phyloP scores from a whole-genome alignment of 1,140 invertebrate genomes.

The Harlomillsia oculata region DNA sequence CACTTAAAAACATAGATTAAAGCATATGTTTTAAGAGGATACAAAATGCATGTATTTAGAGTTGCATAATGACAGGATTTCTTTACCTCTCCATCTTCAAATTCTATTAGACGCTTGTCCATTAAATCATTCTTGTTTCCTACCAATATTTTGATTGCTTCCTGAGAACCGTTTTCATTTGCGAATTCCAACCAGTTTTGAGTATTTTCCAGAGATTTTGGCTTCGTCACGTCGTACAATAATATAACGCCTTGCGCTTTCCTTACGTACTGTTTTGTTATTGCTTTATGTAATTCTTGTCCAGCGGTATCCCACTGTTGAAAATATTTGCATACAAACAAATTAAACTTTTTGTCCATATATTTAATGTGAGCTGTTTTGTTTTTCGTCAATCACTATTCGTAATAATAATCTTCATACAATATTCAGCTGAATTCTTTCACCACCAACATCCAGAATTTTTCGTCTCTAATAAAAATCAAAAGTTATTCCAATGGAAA shows the following conservation, averaged over 20 bases:
- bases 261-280: conserved; percentile 88
- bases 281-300: conserved; percentile 83
- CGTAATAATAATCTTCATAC: conserved; percentile 5
- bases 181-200: conserved; percentile 83
- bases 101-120: conserved; percentile 40
- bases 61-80: background rate
- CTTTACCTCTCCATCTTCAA: conserved; percentile 38
- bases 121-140: conserved; percentile 53
- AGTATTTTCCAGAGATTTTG: conserved; percentile 55
- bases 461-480: conserved; percentile 11
- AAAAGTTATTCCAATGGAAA: too few species aligned
- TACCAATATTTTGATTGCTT: conserved; percentile 79
- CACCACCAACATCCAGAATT: conserved; percentile 10
- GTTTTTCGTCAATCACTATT: background rate
- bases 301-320: conserved; percentile 39
- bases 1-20: background rate
- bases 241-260: conserved; percentile 85
- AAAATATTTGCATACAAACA: too few species aligned
- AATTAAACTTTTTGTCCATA: too few species aligned
- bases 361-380: too few species aligned
- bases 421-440: conserved; percentile 2
- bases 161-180: conserved; percentile 69
- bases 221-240: conserved; percentile 85
- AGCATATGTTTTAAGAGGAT: too few species aligned
- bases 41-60: too few species aligned